These are phyloP conservation scores for Chaetodon auriga DNA, from an alignment of 2,113 vertebrate species.

Conservation along the genomic window DNA sequence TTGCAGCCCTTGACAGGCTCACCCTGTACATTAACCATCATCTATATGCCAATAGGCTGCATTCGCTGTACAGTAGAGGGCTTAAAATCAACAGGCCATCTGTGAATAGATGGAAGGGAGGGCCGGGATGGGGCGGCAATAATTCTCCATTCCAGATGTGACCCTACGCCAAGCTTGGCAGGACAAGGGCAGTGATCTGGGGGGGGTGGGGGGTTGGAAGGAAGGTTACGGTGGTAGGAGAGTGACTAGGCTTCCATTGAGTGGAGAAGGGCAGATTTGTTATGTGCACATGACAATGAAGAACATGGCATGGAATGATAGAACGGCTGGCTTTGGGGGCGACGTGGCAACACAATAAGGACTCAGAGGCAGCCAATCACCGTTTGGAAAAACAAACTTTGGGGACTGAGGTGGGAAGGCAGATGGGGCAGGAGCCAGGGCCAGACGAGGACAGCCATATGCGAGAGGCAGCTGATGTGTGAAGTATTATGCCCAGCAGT, in stretches of 20 bases:
- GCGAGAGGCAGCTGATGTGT: conserved; percentile 81
- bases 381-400: conserved; percentile 66
- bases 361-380: conserved; percentile 56
- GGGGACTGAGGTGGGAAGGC: conserved; percentile 63
- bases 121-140: conserved; percentile 79
- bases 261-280: conserved; percentile 44
- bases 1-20: conserved; percentile 31
- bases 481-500: conserved; percentile 82
- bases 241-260: conserved; percentile 42
- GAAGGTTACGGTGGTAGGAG: conserved; percentile 46
- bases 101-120: conserved; percentile 69
- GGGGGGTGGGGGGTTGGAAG: conserved; percentile 38
- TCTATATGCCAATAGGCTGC: conserved; percentile 58
- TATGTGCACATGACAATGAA: conserved; percentile 58
- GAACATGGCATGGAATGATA: conserved; percentile 38
- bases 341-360: conserved; percentile 58
- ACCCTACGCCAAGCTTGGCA: conserved; percentile 84
- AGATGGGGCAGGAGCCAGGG: conserved; percentile 71
- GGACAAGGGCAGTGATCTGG: conserved; percentile 60
- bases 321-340: conserved; percentile 39
- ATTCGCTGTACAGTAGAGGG: conserved; percentile 81
- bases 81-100: conserved; percentile 81
- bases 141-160: conserved; percentile 92
- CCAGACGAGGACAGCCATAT: conserved; percentile 73
- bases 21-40: conserved; percentile 42